Evolutionary conservation across 2,113 vertebrate genomes (phyloP), one percentile per base, ranked within the genome.

Genomic region (Poecile atricapillus): DNA sequence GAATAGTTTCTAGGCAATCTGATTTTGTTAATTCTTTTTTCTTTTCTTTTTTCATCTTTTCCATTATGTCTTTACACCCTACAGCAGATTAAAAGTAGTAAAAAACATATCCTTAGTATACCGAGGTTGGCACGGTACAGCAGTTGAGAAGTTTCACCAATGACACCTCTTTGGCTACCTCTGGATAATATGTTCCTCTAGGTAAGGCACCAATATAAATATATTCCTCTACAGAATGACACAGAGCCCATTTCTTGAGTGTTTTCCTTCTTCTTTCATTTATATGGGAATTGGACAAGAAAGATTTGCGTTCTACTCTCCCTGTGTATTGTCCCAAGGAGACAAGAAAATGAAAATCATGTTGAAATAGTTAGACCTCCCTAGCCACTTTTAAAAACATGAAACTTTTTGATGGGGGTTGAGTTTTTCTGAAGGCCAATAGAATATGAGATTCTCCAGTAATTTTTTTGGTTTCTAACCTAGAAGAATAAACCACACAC

Each of bases 1-100:
- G 47, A 95, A 81, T 28, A 64, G 37, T 58, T 95, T 91, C 67
- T 85, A 91, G 59, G 79, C 56, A 91, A 89, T 94, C 63, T 83
- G 43, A 31, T 60, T 93, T 75, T 64, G 35, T 87, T 77, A 12
- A 59, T 62, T 63, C 2, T 41, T 24, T 24, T 39, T 60, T 73
- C 43, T 83, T 55, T 56, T 62, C 33, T 23, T 46, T 39, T 65
- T 19, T 41, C 31, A 39, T 39, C 39, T 39, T 39, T 39, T 39
- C 39, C 23, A 58, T 77, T 43, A 62, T 50, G 37, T 67, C 56
- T 56, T 47, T 64, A 89, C 31, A 78, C 2, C 10, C 52, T 78
- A 56, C 28, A 94, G 44, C 16, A 90, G 43, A 50, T 44, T 52
- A 82, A 78, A 77, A 63, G 43, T 1, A 62, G 13, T 25, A 43